Base-by-base conservation (phyloP, 2,888 invertebrate genomes). In the Drosophila paracracens region DNA sequence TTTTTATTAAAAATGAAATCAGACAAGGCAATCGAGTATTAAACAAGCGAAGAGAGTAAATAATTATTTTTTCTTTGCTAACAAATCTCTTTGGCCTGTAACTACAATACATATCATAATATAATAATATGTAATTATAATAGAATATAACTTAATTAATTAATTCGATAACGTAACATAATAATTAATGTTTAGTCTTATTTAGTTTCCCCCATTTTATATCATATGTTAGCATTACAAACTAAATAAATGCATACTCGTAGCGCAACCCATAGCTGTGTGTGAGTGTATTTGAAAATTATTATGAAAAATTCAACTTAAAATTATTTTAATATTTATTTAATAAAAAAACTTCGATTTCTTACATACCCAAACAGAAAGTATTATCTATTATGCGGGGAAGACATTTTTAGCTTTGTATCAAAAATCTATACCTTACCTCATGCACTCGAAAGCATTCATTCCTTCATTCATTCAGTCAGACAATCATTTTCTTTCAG, bases 81-180 rank as follows among this genome's bases (percentile, higher is more conserved):
- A 81, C 81, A 81, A 81, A 81, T 81, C 74, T 81, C 80, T 81
- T 81, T 81, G 80, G 80, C 80, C 68, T 72, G 76, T 68, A 73
- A 70, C 62, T 78, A 71, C 48, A 40, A 43, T 60, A 36, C 54
- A 25, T 69, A 61, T 58, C 58, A 43, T 60, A 61, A 40, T 60
- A 35, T 65, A 70, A 62, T 65, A 50, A 35, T 63, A 33, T 54
- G 61, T 57, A 59, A 64, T 65, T 46, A 69, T 56, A 63, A 70
- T 72, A 61, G 46, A 59, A 60, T 57, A 43, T 68, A 58, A 62
- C 56, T 54, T 66, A 25, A 46, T 46, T 25, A 25, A 16, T 46
- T 46, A 46, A 46, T 48, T 51, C 16, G 65, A 74, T 69, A 51
- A 52, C 65, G 21, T 68, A 77, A 78, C 65, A 74, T 74, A 77